Evolutionary conservation across 1,140 invertebrate species (phyloP).

Genomic region (Hycleus cichorii): DNA sequence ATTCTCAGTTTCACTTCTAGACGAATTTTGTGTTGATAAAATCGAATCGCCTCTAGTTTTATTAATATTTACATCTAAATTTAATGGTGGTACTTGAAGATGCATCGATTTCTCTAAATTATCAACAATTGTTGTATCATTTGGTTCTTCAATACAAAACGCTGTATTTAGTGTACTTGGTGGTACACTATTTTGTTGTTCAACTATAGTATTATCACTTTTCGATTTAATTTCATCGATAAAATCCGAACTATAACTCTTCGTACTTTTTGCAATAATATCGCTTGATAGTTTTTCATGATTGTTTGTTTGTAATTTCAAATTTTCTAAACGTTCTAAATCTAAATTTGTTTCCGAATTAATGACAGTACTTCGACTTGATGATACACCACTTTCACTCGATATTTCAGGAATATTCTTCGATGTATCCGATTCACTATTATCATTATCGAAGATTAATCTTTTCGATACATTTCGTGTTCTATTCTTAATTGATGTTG

Average conservation of each 20-base stretch:
- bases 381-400: constrained; percentile 27
- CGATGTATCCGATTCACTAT: constrained; percentile 37
- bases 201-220: neutral
- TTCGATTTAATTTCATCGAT: neutral
- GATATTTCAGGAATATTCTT: constrained; percentile 40
- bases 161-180: no score
- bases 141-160: no score
- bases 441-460: constrained; percentile 3
- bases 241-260: constrained; percentile 8
- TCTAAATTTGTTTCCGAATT: neutral
- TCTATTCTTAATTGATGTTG: neutral
- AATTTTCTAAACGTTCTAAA: constrained; percentile 1
- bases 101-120: no score
- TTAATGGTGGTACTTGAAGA: no score
- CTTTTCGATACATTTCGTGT: constrained; percentile 4
- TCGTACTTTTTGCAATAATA: neutral
- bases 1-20: no score
- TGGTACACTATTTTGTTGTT: neutral
- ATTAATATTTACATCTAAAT: no score
- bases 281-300: neutral
- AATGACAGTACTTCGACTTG: constrained; percentile 13
- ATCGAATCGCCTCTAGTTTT: no score
- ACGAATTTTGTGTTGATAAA: no score
- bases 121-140: no score
- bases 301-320: neutral